phyloP scores from a whole-genome alignment of 2,797 vertebrate species.

The Lates japonicus region DNA sequence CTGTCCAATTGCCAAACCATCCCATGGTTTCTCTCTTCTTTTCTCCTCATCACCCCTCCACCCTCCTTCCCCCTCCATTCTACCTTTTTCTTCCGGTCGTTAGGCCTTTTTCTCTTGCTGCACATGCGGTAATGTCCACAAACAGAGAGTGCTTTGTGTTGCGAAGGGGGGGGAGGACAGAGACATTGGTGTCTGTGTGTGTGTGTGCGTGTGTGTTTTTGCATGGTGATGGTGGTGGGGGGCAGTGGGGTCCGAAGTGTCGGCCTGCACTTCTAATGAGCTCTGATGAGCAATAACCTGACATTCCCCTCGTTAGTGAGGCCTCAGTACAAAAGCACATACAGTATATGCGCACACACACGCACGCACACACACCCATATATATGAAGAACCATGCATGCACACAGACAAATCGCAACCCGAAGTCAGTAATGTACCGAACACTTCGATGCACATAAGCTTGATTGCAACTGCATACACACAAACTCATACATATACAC shows the following conservation, averaged over 20 bases:
- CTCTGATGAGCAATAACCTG: conserved; percentile 78
- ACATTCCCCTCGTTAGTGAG: conserved; percentile 81
- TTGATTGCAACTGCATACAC: conserved; percentile 8
- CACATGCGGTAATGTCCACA: conserved; percentile 74
- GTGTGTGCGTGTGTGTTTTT: conserved; percentile 11
- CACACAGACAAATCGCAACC: conserved; percentile 1
- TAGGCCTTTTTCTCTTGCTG: conserved; percentile 72
- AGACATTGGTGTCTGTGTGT: conserved; percentile 22
- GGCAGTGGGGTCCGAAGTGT: conserved; percentile 68
- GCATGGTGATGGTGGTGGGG: conserved; percentile 34
- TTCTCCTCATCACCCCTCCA: conserved; percentile 29
- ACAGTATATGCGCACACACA: conserved; percentile 25
- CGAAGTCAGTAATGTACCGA: conserved; percentile 11
- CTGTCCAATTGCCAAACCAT: conserved; percentile 21
- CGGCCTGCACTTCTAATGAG: conserved; percentile 83
- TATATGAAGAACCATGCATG: not conserved
- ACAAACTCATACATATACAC: conserved; percentile 11
- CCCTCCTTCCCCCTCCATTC: conserved; percentile 43
- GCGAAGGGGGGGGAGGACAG: conserved; percentile 23
- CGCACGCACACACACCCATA: not conserved
- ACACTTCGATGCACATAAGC: conserved; percentile 3
- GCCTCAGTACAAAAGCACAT: conserved; percentile 66
- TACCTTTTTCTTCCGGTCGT: conserved; percentile 78
- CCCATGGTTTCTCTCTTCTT: conserved; percentile 40
- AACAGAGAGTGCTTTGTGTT: conserved; percentile 83